phyloP scores from a whole-genome alignment of 2,888 invertebrate genomes.

The Coenonympha glycerion region DNA sequence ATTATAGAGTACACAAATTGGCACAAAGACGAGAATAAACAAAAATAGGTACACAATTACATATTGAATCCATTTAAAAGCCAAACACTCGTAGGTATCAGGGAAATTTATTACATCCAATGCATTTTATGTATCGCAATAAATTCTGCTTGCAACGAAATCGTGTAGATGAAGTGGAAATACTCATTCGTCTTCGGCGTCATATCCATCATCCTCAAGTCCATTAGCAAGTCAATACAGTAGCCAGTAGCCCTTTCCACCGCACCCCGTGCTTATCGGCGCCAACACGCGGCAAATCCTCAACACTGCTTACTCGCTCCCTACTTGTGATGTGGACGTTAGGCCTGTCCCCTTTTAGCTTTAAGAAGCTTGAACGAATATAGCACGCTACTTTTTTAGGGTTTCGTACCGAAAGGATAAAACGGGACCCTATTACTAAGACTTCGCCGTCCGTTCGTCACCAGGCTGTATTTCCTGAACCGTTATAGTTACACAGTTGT shows the following conservation, averaged over 20 bases:
- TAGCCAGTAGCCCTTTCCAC: conserved; percentile 20
- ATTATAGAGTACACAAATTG: no score
- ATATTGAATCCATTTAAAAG: background rate
- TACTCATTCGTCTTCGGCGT: conserved; percentile 4
- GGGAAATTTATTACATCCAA: background rate
- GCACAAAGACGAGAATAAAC: no score
- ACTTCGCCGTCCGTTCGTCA: no score
- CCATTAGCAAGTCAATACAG: conserved; percentile 29
- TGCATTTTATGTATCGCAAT: background rate
- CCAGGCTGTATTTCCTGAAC: no score
- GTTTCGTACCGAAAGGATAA: no score
- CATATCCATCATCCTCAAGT: conserved; percentile 24
- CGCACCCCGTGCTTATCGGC: conserved; percentile 32
- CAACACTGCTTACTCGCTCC: conserved; percentile 29
- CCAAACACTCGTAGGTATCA: background rate
- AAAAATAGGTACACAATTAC: no score
- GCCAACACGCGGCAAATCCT: conserved; percentile 35
- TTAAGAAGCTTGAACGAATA: no score
- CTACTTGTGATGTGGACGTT: no score
- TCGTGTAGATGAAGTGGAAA: conserved; percentile 2
- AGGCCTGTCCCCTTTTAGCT: no score
- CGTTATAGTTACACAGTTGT: no score
- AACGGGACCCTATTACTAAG: no score
- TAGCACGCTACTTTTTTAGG: no score
- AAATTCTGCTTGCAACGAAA: conserved; percentile 6